Evolutionary conservation across 2,113 vertebrate species (phyloP).

Genomic region (Sinocyclocheilus anophthalmus): DNA sequence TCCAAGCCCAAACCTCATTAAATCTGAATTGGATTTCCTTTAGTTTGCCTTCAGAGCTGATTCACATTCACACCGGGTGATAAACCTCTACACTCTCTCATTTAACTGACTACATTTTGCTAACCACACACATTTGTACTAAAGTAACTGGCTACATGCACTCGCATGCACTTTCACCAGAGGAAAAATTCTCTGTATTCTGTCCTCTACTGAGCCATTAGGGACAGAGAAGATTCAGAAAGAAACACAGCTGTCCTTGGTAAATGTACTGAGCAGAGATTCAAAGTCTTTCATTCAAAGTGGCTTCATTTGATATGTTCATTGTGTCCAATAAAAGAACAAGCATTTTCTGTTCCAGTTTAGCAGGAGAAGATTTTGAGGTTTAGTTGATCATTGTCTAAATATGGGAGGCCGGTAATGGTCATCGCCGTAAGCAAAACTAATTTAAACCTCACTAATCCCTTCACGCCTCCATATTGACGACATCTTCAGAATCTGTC

Average conservation of each 20-base stretch:
- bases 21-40: constrained; percentile 61
- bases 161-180: not conserved
- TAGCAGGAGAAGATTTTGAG: not conserved
- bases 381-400: not conserved
- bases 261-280: constrained; percentile 2
- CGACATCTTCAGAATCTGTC: constrained; percentile 14
- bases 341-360: not conserved
- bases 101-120: constrained; percentile 71
- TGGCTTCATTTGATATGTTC: not conserved
- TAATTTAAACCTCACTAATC: constrained; percentile 44
- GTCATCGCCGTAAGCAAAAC: constrained; percentile 56
- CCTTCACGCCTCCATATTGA: constrained; percentile 35
- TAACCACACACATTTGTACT: constrained; percentile 63
- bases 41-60: constrained; percentile 59
- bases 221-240: not conserved
- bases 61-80: constrained; percentile 68
- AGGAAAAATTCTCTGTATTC: not conserved
- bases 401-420: constrained; percentile 53
- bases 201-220: not conserved
- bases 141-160: not conserved
- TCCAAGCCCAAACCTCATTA: no score
- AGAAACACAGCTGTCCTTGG: not conserved
- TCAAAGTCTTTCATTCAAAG: constrained; percentile 6
- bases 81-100: constrained; percentile 67
- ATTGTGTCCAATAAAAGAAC: not conserved